Evolutionary conservation across 2,113 vertebrate genomes (phyloP), one percentile per base, ranked within the genome.

Genomic region (Bungarus multicinctus): DNA sequence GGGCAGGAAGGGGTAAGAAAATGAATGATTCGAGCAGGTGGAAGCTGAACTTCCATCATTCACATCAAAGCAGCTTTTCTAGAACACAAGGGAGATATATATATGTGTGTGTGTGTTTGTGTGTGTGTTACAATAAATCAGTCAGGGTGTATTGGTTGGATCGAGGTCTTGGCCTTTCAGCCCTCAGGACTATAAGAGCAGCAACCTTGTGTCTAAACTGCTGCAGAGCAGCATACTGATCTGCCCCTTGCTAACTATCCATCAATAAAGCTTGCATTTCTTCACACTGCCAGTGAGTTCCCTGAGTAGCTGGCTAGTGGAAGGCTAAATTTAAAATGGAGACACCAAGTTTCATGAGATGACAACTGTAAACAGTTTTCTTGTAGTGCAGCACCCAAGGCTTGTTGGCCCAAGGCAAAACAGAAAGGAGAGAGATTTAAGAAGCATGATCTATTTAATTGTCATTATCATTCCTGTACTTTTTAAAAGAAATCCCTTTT

Each of bases 1-100:
- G 88, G 92, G 92, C 92, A 93, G 92, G 55, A 90, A 93, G 45
- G 45, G 92, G 88, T 64, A 93, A 90, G 88, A n/a, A 85, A 93
- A 57, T 27, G 27, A 57, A 5, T 18, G 43, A 57, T 88, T 60
- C 30, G 39, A 39, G 50, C 54, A 47, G 60, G 5, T 52, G 34
- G 85, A 85, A 81, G 27, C 52, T n/a, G 27, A 45, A 60, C 54
- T 39, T 30, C 30, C 53, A 55, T 18, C 53, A 43, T 58, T 39
- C 55, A 57, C 20, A 23, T 89, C 87, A 39, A 89, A 50, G 7
- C 86, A 81, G 23, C 30, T 92, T 89, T 55, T 92, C 87, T 39
- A 64, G 12, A 81, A 23, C 3, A 43, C 55, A 87, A 74, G 54
- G 50, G 69, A 50, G 53, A 34, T 10, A 39, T 6, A 22, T 7